Base-by-base conservation (phyloP, 2,888 invertebrate species). In the Sceliomorpha sp. region DNA sequence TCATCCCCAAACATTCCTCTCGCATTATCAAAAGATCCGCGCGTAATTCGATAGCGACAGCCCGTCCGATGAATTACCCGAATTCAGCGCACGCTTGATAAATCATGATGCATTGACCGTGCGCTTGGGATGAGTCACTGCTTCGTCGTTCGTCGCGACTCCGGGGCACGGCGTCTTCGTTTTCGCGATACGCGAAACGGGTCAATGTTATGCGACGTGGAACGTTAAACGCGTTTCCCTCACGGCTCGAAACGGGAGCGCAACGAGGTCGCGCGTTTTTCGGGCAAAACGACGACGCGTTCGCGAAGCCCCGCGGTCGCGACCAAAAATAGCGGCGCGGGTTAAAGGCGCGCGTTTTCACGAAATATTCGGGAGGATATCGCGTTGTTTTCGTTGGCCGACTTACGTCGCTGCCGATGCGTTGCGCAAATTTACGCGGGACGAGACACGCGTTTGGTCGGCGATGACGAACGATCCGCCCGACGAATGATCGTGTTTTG, bases 81-180 rank as follows among this genome's bases (percentile, higher is more conserved):
- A 37, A 60, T 32, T 50, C 26, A 39, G 17, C 31, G 36, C 37
- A 31, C 40, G 51, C 2, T 14, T 39, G 50, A 42, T 44, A 50
- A 60, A 60, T 60, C 51, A 50, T 50, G 60, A 51, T 36, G 24
- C 51, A 60, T 44, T 44, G 60, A 42, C 50, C 31, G 50, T 50
- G 42, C 48, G 34, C 34, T 20, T 44, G 10, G 50, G 50, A 36
- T 60, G 42, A 60, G 60, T 51, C 29, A 40, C 58, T 47, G 58
- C 42, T 3, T 37, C 42, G n/a, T n/a, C n/a, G n/a, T n/a, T 31
- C 32, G 2, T 20, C 14, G 17, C 44, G 36, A 9, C 60, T 51
- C 59, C 10, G 20, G 59, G 59, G 59, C 42, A 42, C 27, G 31
- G 32, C 32, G 15, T 24, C 31, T 20, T 40, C 40, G 40, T 59